Percentiles rank a stretch among this genome's conserved stretches.
These are phyloP conservation scores for Silurus lanzhouensis DNA, from an alignment of 2,797 vertebrate genomes.

Conservation along the genomic window DNA sequence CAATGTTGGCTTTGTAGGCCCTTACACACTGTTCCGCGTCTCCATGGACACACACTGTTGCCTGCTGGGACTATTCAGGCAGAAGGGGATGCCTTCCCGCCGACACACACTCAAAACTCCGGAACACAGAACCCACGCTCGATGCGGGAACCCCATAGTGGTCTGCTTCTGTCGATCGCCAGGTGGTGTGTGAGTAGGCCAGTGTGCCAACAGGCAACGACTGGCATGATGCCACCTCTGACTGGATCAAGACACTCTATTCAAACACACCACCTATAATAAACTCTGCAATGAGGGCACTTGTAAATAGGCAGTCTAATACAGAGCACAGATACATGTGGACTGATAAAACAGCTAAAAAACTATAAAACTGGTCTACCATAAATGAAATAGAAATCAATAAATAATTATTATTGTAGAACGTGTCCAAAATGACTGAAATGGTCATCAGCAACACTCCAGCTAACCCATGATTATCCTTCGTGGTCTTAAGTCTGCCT, in stretches of 20 bases:
- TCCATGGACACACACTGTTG: conserved; percentile 75
- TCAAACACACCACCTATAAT: background rate
- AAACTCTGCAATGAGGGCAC: background rate
- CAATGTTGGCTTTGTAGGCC: conserved; percentile 70
- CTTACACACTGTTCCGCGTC: conserved; percentile 69
- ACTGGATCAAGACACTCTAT: background rate
- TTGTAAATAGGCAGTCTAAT: background rate
- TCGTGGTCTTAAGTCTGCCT: background rate
- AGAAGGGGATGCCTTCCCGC: conserved; percentile 64
- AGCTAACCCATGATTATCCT: background rate
- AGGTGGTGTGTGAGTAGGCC: conserved; percentile 18
- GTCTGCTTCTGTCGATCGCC: conserved; percentile 30
- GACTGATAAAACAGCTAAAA: background rate
- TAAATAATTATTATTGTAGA: background rate
- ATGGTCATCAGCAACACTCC: background rate
- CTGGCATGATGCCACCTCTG: conserved; percentile 13
- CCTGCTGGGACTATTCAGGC: conserved; percentile 74
- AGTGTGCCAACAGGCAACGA: background rate
- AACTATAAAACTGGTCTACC: background rate
- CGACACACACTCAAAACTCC: conserved; percentile 43
- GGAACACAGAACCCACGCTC: conserved; percentile 40
- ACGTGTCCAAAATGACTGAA: background rate
- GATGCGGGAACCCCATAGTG: conserved; percentile 9
- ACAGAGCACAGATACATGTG: background rate
- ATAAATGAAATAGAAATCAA: conserved; percentile 6